These are phyloP conservation scores for Oligia latruncula DNA, from an alignment of 2,888 invertebrate genomes.

Conservation along the genomic window DNA sequence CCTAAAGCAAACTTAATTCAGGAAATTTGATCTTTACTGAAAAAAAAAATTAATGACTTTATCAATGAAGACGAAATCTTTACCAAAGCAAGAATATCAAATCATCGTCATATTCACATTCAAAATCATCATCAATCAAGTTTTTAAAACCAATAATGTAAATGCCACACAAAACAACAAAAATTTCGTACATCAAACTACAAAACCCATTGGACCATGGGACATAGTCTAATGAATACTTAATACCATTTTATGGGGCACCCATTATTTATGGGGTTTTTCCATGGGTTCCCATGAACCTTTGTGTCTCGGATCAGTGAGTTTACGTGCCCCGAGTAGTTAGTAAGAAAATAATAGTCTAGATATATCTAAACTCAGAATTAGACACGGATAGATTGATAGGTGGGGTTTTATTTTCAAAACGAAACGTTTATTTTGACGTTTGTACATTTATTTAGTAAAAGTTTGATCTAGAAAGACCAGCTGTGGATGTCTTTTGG, in stretches of 20 bases:
- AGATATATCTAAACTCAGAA: conserved; percentile 55
- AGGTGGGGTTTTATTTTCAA: neutral
- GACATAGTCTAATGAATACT: conserved; percentile 79
- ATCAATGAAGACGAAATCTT: neutral
- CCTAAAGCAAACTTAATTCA: too few relatives aligned
- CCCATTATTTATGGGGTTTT: conserved; percentile 65
- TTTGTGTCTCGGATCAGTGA: conserved; percentile 62
- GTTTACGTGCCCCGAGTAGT: conserved; percentile 55
- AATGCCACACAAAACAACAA: neutral
- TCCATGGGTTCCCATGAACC: conserved; percentile 65
- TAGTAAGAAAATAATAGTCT: conserved; percentile 51
- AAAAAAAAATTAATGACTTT: neutral
- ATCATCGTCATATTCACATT: neutral
- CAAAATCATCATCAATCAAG: neutral
- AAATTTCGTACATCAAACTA: conserved; percentile 49
- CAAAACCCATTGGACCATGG: conserved; percentile 62
- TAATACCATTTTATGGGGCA: conserved; percentile 79
- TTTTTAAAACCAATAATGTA: neutral
- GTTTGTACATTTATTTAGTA: neutral
- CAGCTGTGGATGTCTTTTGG: neutral
- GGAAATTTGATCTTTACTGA: neutral
- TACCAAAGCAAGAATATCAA: neutral
- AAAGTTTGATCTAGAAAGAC: neutral
- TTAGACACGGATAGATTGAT: conserved; percentile 37
- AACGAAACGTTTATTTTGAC: conserved; percentile 3